Percentiles rank a stretch among this genome's conserved stretches.
Evolutionary conservation across 2,888 invertebrate genomes (phyloP).

Genomic region (Zaprionus lineosus): DNA sequence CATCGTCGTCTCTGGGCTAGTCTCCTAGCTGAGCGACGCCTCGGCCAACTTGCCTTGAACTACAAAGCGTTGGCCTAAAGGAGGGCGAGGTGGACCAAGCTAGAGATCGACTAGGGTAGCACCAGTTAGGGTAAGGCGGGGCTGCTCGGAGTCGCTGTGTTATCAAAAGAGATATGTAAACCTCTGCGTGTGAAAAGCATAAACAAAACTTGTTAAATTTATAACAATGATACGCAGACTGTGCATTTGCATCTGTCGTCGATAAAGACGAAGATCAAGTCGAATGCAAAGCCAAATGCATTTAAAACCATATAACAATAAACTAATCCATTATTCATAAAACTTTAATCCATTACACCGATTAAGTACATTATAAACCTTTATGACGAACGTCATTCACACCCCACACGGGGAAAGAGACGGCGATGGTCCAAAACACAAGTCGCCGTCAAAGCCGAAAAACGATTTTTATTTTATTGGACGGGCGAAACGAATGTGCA

Average conservation of each 20-base stretch:
- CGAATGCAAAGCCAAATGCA: slow-evolving; percentile 32
- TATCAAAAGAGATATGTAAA: too few species aligned
- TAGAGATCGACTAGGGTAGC: too few species aligned
- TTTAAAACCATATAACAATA: slow-evolving; percentile 6
- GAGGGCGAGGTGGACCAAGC: background rate
- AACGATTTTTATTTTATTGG: too few species aligned
- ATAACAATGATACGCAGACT: background rate
- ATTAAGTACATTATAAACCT: slow-evolving; percentile 22
- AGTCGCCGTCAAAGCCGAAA: too few species aligned
- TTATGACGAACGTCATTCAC: slow-evolving; percentile 20
- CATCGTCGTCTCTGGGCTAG: slow-evolving; percentile 31
- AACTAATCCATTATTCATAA: slow-evolving; percentile 38
- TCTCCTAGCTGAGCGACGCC: slow-evolving; percentile 3
- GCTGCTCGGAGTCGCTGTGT: too few species aligned
- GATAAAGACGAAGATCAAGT: slow-evolving; percentile 24
- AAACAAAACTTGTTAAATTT: slow-evolving; percentile 61
- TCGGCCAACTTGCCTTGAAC: slow-evolving; percentile 68
- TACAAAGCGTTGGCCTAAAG: slow-evolving; percentile 61
- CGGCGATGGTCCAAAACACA: too few species aligned
- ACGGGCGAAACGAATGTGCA: too few species aligned
- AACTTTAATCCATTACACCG: slow-evolving; percentile 33
- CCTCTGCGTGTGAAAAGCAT: slow-evolving; percentile 21
- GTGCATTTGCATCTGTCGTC: slow-evolving; percentile 9
- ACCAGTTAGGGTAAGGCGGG: too few species aligned
- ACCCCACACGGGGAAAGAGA: background rate